Percentiles rank a stretch among this genome's conserved stretches.
These are phyloP conservation scores for Lithodes maja DNA, from an alignment of 2,888 invertebrate species.

Conservation along the genomic window DNA sequence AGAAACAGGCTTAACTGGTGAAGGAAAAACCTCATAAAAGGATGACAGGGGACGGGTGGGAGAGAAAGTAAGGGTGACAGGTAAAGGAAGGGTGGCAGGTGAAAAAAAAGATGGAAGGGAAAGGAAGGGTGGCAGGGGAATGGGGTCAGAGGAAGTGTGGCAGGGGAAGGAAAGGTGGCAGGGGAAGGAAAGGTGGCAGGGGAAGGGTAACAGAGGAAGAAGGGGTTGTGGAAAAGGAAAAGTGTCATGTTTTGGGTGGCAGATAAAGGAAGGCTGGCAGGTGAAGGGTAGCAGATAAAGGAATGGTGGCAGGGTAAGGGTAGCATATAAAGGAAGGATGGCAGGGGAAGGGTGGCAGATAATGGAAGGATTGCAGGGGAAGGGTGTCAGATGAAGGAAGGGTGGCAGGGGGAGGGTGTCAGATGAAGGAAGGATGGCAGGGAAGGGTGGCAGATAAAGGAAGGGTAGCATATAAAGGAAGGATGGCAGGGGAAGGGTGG, in stretches of 20 bases:
- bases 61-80: background rate
- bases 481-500: too few relatives aligned
- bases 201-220: background rate
- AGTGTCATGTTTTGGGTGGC: background rate
- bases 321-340: too few relatives aligned
- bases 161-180: background rate
- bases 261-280: background rate
- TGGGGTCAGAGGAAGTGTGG: background rate
- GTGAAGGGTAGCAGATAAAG: background rate
- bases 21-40: too few relatives aligned
- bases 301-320: background rate
- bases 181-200: slow-evolving; percentile 5
- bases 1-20: too few relatives aligned
- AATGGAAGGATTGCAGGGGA: too few relatives aligned
- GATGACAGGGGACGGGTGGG: background rate
- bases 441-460: too few relatives aligned
- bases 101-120: too few relatives aligned
- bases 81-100: background rate
- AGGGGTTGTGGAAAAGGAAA: slow-evolving; percentile 1
- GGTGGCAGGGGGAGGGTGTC: too few relatives aligned
- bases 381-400: too few relatives aligned
- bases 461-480: too few relatives aligned
- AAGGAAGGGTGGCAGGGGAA: background rate
- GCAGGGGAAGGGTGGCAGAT: too few relatives aligned
- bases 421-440: too few relatives aligned